Conservation (phyloP, 2,888 invertebrate species). For the Drosophila prostipennis region DNA sequence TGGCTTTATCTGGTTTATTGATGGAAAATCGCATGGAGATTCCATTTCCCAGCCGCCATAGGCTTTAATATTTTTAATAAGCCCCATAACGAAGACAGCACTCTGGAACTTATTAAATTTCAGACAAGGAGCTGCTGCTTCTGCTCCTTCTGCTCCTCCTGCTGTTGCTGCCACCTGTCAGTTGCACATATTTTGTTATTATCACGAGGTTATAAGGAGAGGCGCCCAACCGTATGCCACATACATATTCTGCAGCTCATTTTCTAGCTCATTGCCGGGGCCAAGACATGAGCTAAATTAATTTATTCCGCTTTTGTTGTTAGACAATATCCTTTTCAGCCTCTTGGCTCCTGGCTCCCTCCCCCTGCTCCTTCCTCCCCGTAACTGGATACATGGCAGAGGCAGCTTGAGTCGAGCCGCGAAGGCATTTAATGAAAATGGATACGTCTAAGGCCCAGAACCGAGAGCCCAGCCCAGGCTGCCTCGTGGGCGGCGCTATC, state of each 20-base stretch:
- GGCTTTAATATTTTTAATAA: conserved; percentile 74
- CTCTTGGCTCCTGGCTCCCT: background rate
- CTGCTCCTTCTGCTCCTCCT: conserved; percentile 9
- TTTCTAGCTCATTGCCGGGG: conserved; percentile 80
- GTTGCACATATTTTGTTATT: conserved; percentile 75
- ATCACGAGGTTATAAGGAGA: conserved; percentile 50
- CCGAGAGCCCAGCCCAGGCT: conserved; percentile 3
- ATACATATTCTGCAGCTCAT: conserved; percentile 69
- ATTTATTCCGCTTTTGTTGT: conserved; percentile 81
- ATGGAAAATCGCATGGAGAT: conserved; percentile 34
- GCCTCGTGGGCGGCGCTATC: conserved; percentile 48
- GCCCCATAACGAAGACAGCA: conserved; percentile 34
- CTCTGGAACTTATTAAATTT: conserved; percentile 67
- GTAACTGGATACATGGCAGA: conserved; percentile 58
- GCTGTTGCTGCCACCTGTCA: conserved; percentile 70
- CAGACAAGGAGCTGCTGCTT: conserved; percentile 34
- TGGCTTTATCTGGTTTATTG: background rate
- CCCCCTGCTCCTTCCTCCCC: background rate
- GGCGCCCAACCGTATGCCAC: conserved; percentile 48
- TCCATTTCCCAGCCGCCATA: conserved; percentile 49
- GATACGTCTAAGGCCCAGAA: conserved; percentile 72
- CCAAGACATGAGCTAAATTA: conserved; percentile 79
- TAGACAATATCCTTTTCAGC: conserved; percentile 75
- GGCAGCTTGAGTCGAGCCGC: conserved; percentile 32
- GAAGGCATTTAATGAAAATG: conserved; percentile 79